Percentiles rank a stretch among this genome's conserved stretches.
phyloP scores from a whole-genome alignment of 2,888 invertebrate genomes.

The Crossocerus cetratus region DNA sequence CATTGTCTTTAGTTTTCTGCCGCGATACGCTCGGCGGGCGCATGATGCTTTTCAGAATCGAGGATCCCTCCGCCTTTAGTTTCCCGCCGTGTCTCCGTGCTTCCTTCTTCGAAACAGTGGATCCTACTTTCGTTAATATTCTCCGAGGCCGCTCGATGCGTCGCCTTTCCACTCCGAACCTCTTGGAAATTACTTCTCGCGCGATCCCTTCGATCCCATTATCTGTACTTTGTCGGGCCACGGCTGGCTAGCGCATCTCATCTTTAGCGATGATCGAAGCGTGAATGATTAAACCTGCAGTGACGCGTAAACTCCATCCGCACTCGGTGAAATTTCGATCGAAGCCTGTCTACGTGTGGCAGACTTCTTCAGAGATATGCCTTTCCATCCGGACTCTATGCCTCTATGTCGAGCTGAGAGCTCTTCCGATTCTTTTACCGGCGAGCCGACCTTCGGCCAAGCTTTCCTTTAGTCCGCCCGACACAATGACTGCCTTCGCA shows the following conservation, averaged over 20 bases:
- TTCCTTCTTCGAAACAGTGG: constrained; percentile 26
- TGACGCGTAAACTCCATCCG: background rate
- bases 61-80: constrained; percentile 46
- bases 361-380: too few species aligned
- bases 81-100: constrained; percentile 27
- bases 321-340: background rate
- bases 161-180: background rate
- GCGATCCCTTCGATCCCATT: constrained; percentile 43
- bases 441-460: too few species aligned
- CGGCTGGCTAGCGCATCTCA: constrained; percentile 4
- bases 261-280: constrained; percentile 10
- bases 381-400: too few species aligned
- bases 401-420: too few species aligned
- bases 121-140: constrained; percentile 36
- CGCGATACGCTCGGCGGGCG: constrained; percentile 47
- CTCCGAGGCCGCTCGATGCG: background rate
- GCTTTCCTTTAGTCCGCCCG: too few species aligned
- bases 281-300: constrained; percentile 5
- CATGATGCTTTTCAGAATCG: constrained; percentile 52
- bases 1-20: constrained; percentile 63
- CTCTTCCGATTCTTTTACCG: too few species aligned
- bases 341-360: too few species aligned
- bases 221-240: constrained; percentile 16
- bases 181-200: constrained; percentile 31
- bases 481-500: too few species aligned